Base-by-base conservation (phyloP, 23 tunicate genomes). In the Corella eumyota region DNA sequence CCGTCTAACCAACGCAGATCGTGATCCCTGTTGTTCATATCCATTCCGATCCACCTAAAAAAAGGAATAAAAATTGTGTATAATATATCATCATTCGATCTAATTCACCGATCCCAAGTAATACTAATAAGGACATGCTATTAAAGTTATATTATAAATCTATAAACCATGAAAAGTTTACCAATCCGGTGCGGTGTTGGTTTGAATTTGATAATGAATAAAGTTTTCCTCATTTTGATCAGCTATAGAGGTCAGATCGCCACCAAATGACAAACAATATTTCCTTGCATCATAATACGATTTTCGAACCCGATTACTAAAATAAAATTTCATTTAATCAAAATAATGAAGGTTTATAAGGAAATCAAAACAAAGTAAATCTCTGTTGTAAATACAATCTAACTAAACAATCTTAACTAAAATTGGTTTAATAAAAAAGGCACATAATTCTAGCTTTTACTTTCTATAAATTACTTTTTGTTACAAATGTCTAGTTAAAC, bases 21-120 rank as follows among this genome's bases (percentile, higher is more conserved):
- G 23, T 77, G 65, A 17, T 79, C 88, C 15, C 64, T 35, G 52
- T 72, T 78, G 69, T 88, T 88, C 75, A 85, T 77, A 56, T 88
- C 88, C 21, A 88, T 52, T n/a, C 96, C 96, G 36, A 88, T 88
- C 96, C 96, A 88, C 88, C 96, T 88, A 11, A 13, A 34, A 23
- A 62, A 4, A 34, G 51, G 36, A 5, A 30, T 40, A 40, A 23
- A 5, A 26, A 28, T 5, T 26, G 35, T 4, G 24, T 9, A 15
- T 33, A 31, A 34, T 25, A 29, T 50, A 62, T 20, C 21, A 25
- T 62, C 23, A 9, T 6, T 11, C 7, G 21, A 52, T 26, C 23
- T 52, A 30, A 22, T 26, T 58, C n/a, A 58, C 63, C 63, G 32
- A 5, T 62, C 49, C n/a, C n/a, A n/a, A n/a, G n/a, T n/a, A n/a